Conservation (phyloP, 2,113 vertebrate species). For the Stegostoma tigrinum region DNA sequence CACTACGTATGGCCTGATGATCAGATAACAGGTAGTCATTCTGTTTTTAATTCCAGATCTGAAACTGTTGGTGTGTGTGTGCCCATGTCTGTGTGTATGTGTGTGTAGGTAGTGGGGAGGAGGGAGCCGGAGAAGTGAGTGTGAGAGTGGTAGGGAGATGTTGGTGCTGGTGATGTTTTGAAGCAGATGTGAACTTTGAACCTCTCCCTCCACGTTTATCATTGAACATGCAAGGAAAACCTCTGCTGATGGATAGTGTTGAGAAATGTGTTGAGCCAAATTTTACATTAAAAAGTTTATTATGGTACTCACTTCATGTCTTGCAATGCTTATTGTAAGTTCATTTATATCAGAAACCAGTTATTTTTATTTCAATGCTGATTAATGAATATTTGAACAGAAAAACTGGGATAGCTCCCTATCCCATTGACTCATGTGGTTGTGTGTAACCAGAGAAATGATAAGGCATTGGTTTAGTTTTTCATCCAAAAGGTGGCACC, state of each 20-base stretch:
- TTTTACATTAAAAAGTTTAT: neutral
- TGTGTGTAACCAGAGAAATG: neutral
- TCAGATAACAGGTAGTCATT: slow-evolving; percentile 5
- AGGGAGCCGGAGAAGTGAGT: neutral
- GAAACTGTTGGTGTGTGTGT: neutral
- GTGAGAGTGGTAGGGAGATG: no score
- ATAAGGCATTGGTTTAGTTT: neutral
- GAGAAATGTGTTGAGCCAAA: neutral
- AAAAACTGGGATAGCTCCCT: neutral
- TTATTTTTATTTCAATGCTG: neutral
- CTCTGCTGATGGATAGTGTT: neutral
- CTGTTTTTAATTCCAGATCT: slow-evolving; percentile 6
- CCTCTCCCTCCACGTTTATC: neutral
- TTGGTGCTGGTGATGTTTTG: neutral
- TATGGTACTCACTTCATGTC: no score
- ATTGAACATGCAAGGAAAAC: neutral
- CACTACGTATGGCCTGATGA: neutral
- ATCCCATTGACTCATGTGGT: neutral
- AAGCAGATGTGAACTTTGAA: neutral
- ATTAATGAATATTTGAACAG: neutral
- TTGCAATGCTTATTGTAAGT: neutral
- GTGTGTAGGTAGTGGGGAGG: neutral
- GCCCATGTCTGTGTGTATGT: neutral
- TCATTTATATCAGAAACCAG: neutral
- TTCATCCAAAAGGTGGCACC: neutral